phyloP scores from a whole-genome alignment of 1,140 invertebrate species.

The Drosophila virilis region DNA sequence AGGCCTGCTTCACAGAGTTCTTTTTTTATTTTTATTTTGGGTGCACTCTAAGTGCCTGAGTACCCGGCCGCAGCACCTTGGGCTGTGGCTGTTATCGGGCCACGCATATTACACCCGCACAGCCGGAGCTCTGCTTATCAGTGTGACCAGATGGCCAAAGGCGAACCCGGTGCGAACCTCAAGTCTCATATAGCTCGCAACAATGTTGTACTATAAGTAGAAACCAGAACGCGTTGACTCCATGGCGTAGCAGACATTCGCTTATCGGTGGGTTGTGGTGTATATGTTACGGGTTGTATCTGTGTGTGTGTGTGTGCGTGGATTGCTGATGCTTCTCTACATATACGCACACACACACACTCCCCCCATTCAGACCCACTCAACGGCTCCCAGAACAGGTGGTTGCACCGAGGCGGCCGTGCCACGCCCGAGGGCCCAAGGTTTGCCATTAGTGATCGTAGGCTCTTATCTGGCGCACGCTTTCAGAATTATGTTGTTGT shows the following conservation, averaged over 20 bases:
- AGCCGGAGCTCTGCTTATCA: conserved; percentile 22
- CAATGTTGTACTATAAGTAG: background rate
- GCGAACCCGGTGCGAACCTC: conserved; percentile 21
- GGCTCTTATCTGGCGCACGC: conserved; percentile 73
- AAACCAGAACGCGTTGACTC: background rate
- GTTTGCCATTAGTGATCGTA: conserved; percentile 63
- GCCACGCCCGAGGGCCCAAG: conserved; percentile 47
- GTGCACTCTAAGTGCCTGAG: conserved; percentile 52
- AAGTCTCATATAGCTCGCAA: conserved; percentile 7
- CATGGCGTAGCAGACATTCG: conserved; percentile 6
- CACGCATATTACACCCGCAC: conserved; percentile 39
- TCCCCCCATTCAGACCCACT: background rate
- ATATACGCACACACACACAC: background rate
- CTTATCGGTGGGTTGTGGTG: conserved; percentile 29
- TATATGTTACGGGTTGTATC: background rate
- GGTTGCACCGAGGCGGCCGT: conserved; percentile 65
- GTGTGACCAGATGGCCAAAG: conserved; percentile 42
- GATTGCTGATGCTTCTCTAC: conserved; percentile 12
- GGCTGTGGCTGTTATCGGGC: conserved; percentile 13
- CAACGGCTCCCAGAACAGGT: conserved; percentile 54
- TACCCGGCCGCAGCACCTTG: conserved; percentile 3
- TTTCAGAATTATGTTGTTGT: conserved; percentile 44
- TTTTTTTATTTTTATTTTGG: conserved; percentile 18
- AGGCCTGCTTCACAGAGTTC: background rate
- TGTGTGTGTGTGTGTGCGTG: conserved; percentile 8